phyloP scores from a whole-genome alignment of 1,140 invertebrate species.

The Whitmania pigra region DNA sequence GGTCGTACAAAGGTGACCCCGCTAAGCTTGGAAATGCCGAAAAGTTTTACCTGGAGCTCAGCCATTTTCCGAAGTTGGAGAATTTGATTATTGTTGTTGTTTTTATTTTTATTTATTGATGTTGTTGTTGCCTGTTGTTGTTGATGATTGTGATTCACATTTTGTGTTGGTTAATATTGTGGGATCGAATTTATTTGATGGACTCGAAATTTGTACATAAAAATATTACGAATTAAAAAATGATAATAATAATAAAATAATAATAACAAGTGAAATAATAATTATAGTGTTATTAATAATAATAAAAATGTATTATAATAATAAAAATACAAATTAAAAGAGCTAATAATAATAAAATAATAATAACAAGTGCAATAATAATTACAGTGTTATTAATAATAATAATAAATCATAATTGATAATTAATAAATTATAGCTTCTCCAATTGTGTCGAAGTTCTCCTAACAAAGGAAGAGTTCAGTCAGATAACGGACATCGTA shows the following conservation, averaged over 20 bases:
- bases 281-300: too few species aligned
- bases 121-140: neutral
- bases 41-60: slow-evolving; percentile 29
- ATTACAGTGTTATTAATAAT: too few species aligned
- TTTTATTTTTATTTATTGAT: neutral
- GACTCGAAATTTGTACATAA: too few species aligned
- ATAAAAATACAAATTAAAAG: too few species aligned
- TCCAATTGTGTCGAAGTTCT: slow-evolving; percentile 76
- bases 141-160: too few species aligned
- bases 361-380: too few species aligned
- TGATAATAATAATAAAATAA: neutral
- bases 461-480: slow-evolving; percentile 83
- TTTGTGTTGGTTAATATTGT: too few species aligned
- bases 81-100: neutral
- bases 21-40: slow-evolving; percentile 21
- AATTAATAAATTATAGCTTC: slow-evolving; percentile 69
- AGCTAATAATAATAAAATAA: neutral
- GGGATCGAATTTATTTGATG: too few species aligned
- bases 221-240: too few species aligned
- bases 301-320: too few species aligned
- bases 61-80: slow-evolving; percentile 26
- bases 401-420: slow-evolving; percentile 30
- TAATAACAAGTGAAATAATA: too few species aligned
- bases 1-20: slow-evolving; percentile 15
- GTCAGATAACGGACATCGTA: slow-evolving; percentile 74